phyloP scores from a whole-genome alignment of 2,888 invertebrate genomes.

The Himalopsyche japonica region DNA sequence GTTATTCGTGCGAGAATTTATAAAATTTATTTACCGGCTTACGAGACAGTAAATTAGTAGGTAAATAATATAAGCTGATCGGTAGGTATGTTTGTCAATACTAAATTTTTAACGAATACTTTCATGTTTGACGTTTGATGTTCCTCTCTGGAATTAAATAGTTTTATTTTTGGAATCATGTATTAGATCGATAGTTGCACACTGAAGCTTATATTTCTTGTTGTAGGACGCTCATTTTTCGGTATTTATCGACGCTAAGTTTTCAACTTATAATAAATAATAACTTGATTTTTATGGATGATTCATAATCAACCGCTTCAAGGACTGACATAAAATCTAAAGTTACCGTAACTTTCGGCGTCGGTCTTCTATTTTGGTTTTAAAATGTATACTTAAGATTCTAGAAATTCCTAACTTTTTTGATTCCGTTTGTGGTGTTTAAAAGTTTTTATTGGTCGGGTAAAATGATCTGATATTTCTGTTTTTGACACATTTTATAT shows the following conservation, averaged over 20 bases:
- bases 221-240: not conserved
- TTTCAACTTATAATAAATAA: constrained; percentile 16
- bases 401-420: not conserved
- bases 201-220: not conserved
- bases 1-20: constrained; percentile 20
- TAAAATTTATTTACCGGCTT: constrained; percentile 25
- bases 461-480: not conserved
- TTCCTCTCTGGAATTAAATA: constrained; percentile 1
- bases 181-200: constrained; percentile 15
- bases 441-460: not conserved
- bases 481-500: not conserved
- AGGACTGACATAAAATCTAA: not conserved
- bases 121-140: constrained; percentile 33
- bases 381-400: not conserved
- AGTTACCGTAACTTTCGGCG: not conserved
- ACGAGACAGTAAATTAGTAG: constrained; percentile 29
- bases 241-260: constrained; percentile 17
- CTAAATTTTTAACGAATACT: constrained; percentile 28
- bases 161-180: constrained; percentile 21
- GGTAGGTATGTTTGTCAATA: constrained; percentile 38
- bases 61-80: constrained; percentile 21
- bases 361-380: not conserved
- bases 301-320: constrained; percentile 11
- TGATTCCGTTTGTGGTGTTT: not conserved
- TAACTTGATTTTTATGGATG: constrained; percentile 19